Conservation (phyloP, 2,113 vertebrate species). For the Chinchilla lanigera region DNA sequence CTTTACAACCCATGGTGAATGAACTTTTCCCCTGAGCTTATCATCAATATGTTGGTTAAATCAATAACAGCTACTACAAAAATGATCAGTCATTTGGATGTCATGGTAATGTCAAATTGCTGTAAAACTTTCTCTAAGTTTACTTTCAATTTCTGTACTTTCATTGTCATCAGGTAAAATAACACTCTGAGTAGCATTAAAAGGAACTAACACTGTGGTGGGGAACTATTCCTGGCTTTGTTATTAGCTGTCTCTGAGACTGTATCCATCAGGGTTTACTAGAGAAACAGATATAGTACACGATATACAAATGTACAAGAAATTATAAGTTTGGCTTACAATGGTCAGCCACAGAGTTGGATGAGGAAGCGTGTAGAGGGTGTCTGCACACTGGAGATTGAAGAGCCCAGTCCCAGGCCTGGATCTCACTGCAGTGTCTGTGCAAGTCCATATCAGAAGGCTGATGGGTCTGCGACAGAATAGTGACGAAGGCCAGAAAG, state of each 20-base stretch:
- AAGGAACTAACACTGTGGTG: neutral
- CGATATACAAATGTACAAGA: no score
- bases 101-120: neutral
- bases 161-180: neutral
- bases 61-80: neutral
- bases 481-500: no score
- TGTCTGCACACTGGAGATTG: no score
- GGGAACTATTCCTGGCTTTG: neutral
- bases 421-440: no score
- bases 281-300: no score
- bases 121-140: slow-evolving; percentile 1
- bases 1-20: neutral
- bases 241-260: neutral
- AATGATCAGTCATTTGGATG: neutral
- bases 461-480: no score
- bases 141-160: neutral
- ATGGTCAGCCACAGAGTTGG: no score
- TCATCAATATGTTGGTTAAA: neutral
- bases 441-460: no score
- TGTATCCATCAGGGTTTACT: no score
- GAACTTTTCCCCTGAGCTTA: neutral
- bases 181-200: neutral
- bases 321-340: no score
- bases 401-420: no score
- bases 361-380: no score